phyloP scores from a whole-genome alignment of 2,888 invertebrate genomes.

The Halictus quadricinctus region DNA sequence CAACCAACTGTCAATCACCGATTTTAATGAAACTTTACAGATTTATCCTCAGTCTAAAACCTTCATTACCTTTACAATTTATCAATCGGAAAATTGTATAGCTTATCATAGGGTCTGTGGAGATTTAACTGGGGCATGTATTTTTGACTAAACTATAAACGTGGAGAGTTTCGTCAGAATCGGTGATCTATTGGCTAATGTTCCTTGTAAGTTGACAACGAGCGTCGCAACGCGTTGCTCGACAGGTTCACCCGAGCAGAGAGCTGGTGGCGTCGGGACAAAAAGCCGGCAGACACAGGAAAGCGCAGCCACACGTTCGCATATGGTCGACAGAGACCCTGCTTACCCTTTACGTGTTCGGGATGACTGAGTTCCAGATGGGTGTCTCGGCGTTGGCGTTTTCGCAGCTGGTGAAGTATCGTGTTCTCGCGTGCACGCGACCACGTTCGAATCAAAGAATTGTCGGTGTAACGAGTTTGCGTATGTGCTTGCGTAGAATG shows the following conservation, averaged over 20 bases:
- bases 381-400: constrained; percentile 95
- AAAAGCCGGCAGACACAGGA: constrained; percentile 91
- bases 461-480: not conserved
- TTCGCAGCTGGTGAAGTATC: constrained; percentile 89
- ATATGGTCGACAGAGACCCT: constrained; percentile 96
- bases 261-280: constrained; percentile 96
- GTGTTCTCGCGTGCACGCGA: not conserved
- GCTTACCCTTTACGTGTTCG: constrained; percentile 94
- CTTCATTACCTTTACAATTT: too few species aligned
- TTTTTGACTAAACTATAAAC: too few species aligned
- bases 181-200: not conserved
- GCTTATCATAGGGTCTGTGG: too few species aligned
- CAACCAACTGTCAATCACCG: not conserved
- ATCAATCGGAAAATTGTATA: too few species aligned
- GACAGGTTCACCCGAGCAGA: constrained; percentile 90
- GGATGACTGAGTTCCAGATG: constrained; percentile 94
- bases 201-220: not conserved
- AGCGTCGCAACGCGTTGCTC: constrained; percentile 1
- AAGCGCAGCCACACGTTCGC: constrained; percentile 94
- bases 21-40: not conserved
- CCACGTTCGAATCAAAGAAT: not conserved
- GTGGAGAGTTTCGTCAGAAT: not conserved
- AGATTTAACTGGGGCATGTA: too few species aligned
- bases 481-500: constrained; percentile 85
- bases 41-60: too few species aligned